These are phyloP conservation scores for Uloborus plumipes DNA, from an alignment of 2,888 invertebrate genomes.

Conservation along the genomic window DNA sequence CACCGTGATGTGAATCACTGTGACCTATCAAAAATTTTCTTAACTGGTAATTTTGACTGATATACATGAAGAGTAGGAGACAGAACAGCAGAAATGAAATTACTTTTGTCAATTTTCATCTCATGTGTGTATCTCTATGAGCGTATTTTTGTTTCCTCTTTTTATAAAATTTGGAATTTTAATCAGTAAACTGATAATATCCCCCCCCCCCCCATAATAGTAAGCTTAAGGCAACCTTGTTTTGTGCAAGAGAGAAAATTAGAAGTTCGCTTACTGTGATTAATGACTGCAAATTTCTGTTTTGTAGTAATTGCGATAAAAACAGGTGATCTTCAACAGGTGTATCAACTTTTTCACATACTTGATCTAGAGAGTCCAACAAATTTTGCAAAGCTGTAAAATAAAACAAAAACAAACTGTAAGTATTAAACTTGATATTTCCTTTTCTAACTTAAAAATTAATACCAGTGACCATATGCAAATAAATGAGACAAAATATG, in stretches of 20 bases:
- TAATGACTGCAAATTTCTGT: slow-evolving; percentile 88
- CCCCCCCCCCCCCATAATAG: too few relatives aligned
- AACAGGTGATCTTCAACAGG: slow-evolving; percentile 87
- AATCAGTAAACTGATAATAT: too few relatives aligned
- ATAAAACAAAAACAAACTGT: neutral
- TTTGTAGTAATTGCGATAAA: slow-evolving; percentile 86
- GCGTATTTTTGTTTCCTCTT: too few relatives aligned
- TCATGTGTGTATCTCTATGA: too few relatives aligned
- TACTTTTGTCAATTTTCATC: too few relatives aligned
- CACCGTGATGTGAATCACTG: too few relatives aligned
- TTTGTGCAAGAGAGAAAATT: neutral
- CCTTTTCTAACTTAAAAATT: neutral
- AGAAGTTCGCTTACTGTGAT: slow-evolving; percentile 76
- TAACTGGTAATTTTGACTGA: too few relatives aligned
- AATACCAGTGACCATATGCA: neutral
- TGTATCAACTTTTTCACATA: slow-evolving; percentile 79
- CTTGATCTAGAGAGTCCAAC: slow-evolving; percentile 85
- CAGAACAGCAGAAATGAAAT: too few relatives aligned
- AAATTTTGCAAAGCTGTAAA: slow-evolving; percentile 71
- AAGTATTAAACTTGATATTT: neutral
- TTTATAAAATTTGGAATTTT: too few relatives aligned
- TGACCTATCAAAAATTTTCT: too few relatives aligned
- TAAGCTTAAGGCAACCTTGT: too few relatives aligned
- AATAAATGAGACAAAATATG: neutral
- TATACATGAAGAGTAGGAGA: too few relatives aligned